Conservation (phyloP, 2,888 invertebrate genomes). For the Leptinotarsa tumamoca region DNA sequence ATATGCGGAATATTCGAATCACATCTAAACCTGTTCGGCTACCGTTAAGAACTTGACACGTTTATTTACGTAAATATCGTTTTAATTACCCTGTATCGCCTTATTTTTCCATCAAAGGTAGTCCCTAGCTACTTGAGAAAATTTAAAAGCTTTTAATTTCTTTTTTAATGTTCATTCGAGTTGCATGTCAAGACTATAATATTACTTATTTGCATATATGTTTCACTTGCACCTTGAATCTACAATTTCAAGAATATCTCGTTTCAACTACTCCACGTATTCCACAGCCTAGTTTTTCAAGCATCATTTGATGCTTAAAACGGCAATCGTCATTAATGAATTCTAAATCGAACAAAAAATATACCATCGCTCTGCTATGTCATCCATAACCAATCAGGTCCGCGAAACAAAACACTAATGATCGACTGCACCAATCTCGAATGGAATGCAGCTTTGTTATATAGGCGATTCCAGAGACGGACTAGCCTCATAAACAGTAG, state of each 20-base stretch:
- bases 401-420: slow-evolving; percentile 2
- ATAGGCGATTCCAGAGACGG: background rate
- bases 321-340: background rate
- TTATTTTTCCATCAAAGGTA: too few species aligned
- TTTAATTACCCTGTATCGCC: too few species aligned
- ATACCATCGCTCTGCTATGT: slow-evolving; percentile 6
- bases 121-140: too few species aligned
- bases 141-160: too few species aligned
- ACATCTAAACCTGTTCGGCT: too few species aligned
- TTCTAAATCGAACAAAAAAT: background rate
- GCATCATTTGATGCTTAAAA: slow-evolving; percentile 5
- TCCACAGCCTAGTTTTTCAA: background rate
- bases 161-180: background rate
- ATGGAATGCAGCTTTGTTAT: slow-evolving; percentile 5
- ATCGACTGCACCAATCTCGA: slow-evolving; percentile 7
- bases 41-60: too few species aligned
- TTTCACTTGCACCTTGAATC: slow-evolving; percentile 4
- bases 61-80: too few species aligned
- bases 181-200: background rate
- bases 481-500: background rate
- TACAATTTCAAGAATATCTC: background rate
- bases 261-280: background rate
- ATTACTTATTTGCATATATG: background rate
- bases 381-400: slow-evolving; percentile 7
- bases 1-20: too few species aligned